These are phyloP conservation scores for Exaiptasia diaphana DNA, from an alignment of 64 coral and sea anemone species.

Conservation along the genomic window DNA sequence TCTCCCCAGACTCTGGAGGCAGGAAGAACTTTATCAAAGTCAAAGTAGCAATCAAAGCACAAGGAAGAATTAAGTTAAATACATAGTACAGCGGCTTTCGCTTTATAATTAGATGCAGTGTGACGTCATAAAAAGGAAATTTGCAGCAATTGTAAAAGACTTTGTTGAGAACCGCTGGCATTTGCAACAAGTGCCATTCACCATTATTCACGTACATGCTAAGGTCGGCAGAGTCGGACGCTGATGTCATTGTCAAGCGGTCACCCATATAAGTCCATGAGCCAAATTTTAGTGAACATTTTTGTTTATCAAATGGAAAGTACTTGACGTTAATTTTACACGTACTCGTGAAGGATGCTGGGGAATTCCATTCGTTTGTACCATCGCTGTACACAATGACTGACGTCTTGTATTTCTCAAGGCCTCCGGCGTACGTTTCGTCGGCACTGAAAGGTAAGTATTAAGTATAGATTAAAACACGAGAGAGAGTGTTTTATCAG, in stretches of 20 bases:
- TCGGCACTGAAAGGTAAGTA: constrained; percentile 68
- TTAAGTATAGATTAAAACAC: background rate
- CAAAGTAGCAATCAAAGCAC: constrained; percentile 79
- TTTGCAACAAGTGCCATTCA: constrained; percentile 74
- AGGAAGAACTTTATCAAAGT: constrained; percentile 90
- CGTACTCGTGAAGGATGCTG: constrained; percentile 79
- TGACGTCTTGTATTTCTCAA: constrained; percentile 86
- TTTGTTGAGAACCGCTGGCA: constrained; percentile 73
- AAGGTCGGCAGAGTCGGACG: constrained; percentile 38
- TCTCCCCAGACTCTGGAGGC: constrained; percentile 90
- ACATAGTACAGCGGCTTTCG: constrained; percentile 88
- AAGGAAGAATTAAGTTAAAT: constrained; percentile 87
- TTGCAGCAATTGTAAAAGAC: constrained; percentile 76
- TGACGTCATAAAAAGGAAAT: constrained; percentile 74
- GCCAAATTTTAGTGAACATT: constrained; percentile 82
- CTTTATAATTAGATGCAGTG: constrained; percentile 70
- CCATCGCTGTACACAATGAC: constrained; percentile 60
- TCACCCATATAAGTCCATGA: constrained; percentile 87
- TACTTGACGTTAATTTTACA: constrained; percentile 84
- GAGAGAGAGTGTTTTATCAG: too few species aligned
- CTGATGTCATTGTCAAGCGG: constrained; percentile 71
- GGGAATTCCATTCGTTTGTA: constrained; percentile 62
- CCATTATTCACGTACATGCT: constrained; percentile 71
- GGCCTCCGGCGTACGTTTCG: constrained; percentile 77
- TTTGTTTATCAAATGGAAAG: constrained; percentile 89